A percentile compares a stretch with the other conserved stretches of the same genome.
Conservation (phyloP, 1,140 invertebrate species). For the Vanessa atalanta region DNA sequence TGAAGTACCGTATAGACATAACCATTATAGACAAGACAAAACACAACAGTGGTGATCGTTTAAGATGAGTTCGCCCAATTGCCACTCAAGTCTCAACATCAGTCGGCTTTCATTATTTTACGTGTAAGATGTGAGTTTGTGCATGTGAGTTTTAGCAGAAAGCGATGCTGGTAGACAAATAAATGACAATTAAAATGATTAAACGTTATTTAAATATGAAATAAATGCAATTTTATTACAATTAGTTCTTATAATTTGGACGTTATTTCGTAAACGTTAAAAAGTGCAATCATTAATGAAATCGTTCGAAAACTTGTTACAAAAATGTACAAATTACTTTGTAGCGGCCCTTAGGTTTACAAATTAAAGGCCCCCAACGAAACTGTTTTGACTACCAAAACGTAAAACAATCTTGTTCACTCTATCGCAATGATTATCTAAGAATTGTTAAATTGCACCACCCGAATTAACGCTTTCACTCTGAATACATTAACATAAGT, state of each 20-base stretch:
- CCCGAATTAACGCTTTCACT: slow-evolving; percentile 71
- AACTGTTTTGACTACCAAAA: slow-evolving; percentile 25
- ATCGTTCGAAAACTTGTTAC: not conserved
- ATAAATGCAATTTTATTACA: too few species aligned
- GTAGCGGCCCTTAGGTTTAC: not conserved
- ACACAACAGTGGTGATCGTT: too few species aligned
- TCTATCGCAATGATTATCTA: slow-evolving; percentile 39
- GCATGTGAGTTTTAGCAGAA: too few species aligned
- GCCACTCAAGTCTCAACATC: too few species aligned
- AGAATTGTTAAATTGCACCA: slow-evolving; percentile 46
- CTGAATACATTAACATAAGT: slow-evolving; percentile 64
- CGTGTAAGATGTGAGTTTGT: too few species aligned
- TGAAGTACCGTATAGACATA: too few species aligned
- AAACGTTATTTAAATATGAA: too few species aligned
- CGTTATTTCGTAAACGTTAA: not conserved
- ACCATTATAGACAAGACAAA: too few species aligned
- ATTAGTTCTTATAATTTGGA: not conserved
- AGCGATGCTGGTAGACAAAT: too few species aligned
- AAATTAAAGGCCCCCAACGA: not conserved
- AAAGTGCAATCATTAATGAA: slow-evolving; percentile 3
- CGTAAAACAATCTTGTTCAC: slow-evolving; percentile 37
- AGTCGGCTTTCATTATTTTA: too few species aligned
- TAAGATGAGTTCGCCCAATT: too few species aligned
- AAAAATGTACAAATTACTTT: slow-evolving; percentile 7
- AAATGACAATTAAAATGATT: too few species aligned